Evolutionary conservation across 2,113 vertebrate genomes (phyloP).

Genomic region (Cariama cristata): DNA sequence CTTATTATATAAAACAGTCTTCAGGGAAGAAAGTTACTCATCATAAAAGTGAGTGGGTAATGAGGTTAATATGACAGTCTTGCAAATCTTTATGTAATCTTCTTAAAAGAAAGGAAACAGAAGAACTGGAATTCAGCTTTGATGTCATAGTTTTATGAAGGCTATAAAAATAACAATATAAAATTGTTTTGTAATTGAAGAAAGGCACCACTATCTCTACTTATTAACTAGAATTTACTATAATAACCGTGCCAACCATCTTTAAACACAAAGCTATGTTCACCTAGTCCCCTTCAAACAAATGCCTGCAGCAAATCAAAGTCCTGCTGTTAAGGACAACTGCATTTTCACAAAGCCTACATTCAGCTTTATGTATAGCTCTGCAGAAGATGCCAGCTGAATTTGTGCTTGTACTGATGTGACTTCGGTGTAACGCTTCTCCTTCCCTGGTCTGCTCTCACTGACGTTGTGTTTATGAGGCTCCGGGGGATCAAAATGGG

Average conservation of each 20-base stretch:
- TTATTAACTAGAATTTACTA: neutral
- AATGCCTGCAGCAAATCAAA: slow-evolving; percentile 19
- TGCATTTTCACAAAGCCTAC: slow-evolving; percentile 4
- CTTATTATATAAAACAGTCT: neutral
- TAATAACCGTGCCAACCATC: neutral
- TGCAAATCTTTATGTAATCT: neutral
- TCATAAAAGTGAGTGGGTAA: slow-evolving; percentile 13
- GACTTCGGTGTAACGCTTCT: neutral
- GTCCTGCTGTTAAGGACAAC: neutral
- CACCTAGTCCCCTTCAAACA: slow-evolving; percentile 2
- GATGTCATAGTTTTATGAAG: neutral
- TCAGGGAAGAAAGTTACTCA: neutral
- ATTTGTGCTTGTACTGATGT: slow-evolving; percentile 17
- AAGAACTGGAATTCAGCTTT: neutral
- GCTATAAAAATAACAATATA: neutral
- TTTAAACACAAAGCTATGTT: neutral
- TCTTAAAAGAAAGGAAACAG: neutral
- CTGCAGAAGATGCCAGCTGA: slow-evolving; percentile 25
- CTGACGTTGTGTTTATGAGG: fast-evolving
- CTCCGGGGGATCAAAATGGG: neutral
- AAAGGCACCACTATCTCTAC: neutral
- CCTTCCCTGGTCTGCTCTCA: neutral
- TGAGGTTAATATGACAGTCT: slow-evolving; percentile 25
- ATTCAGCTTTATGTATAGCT: slow-evolving; percentile 2
- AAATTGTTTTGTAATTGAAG: neutral